Base-by-base conservation (phyloP, 2,888 invertebrate genomes). In the Seladonia tumulorum region DNA sequence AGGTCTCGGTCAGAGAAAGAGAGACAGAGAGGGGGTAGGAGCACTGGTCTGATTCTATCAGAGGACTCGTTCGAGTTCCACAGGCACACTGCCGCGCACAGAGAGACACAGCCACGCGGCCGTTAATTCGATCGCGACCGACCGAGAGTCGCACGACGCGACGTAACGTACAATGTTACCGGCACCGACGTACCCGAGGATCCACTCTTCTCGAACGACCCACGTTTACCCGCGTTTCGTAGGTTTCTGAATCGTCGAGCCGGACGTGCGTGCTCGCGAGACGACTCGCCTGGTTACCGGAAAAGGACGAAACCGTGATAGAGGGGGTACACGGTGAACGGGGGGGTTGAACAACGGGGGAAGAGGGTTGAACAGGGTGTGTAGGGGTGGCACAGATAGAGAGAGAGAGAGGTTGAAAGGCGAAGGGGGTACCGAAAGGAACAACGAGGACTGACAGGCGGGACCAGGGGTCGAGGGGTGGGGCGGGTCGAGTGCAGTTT, bases 151-250 rank as follows among this genome's bases (percentile, higher is more conserved):
- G 63, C n/a, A 29, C 63, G 63, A 2, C 14, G 25, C 63, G 25
- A 63, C 63, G 63, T 16, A 25, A 63, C 63, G 63, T 16, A 25
- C 29, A 29, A 29, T 25, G 63, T 29, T 29, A 72, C 81, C 75
- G 77, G 81, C 49, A 39, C 47, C 60, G 70, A 68, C n/a, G 53
- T 53, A 76, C 68, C 81, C 79, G 73, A 53, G 3, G 53, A 53
- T 53, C 53, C 53, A 53, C 53, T 53, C 79, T 79, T 79, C 76
- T 63, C 63, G 29, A 63, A 78, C 87, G 74, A 90, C 73, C 73
- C 90, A 88, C 89, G 89, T 87, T 90, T 90, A 76, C 87, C 81
- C 89, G 87, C 85, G 90, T 82, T 88, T 88, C 85, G 83, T 84
- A 75, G 83, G 70, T 85, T 81, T 88, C 90, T 90, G 90, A 87